These are phyloP conservation scores for Proctacanthus coquilletti DNA, from an alignment of 1,140 invertebrate genomes.

Conservation along the genomic window DNA sequence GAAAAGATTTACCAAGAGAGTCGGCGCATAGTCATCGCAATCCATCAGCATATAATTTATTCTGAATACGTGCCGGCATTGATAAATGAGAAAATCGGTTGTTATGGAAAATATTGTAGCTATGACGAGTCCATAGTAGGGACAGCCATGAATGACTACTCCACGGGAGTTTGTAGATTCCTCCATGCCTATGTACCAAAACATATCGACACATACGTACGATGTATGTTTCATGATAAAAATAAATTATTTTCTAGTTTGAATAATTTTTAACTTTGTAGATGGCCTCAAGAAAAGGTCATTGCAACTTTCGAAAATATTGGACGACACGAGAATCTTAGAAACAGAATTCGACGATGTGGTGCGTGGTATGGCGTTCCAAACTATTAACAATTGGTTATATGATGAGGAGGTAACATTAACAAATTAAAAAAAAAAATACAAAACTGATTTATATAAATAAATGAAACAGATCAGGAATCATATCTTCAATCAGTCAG, in stretches of 20 bases:
- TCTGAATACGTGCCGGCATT: slow-evolving; percentile 46
- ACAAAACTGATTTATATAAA: not conserved
- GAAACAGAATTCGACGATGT: too few relatives aligned
- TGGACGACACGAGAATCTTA: not conserved
- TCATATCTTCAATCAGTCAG: slow-evolving; percentile 15
- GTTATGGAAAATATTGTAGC: not conserved
- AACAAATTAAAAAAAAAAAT: not conserved
- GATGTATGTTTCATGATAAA: not conserved
- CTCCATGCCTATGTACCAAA: not conserved
- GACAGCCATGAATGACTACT: not conserved
- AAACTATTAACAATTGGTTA: too few relatives aligned
- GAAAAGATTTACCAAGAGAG: slow-evolving; percentile 37
- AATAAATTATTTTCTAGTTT: too few relatives aligned
- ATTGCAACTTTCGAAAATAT: not conserved
- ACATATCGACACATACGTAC: not conserved
- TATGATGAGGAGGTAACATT: not conserved
- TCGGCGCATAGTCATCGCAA: slow-evolving; percentile 40
- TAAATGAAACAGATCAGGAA: not conserved
- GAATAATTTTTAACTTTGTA: not conserved
- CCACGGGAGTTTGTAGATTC: not conserved
- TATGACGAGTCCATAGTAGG: not conserved
- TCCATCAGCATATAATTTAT: slow-evolving; percentile 50
- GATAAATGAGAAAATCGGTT: slow-evolving; percentile 15
- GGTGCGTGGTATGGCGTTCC: too few relatives aligned
- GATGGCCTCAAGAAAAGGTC: too few relatives aligned